Evolutionary conservation across 2,113 vertebrate species (phyloP), one percentile per base, ranked within the genome.

Genomic region (Antigone vipio): DNA sequence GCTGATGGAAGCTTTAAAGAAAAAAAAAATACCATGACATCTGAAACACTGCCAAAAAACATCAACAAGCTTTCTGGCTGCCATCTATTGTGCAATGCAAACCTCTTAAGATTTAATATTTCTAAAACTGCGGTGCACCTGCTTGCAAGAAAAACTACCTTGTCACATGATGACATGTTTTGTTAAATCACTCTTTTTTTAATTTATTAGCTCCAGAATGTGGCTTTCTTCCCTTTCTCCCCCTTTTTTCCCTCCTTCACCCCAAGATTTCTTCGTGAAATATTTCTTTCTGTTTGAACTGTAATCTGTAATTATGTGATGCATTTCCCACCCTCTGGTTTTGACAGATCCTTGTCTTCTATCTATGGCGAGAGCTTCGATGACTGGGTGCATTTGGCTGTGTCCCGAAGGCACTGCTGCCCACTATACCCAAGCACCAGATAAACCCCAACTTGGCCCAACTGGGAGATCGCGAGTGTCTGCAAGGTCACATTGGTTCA

Each of bases 1-100:
- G 94, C 97, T 97, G 98, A 98, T 96, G 97, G 97, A 98, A 97
- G 97, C 95, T 98, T 98, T 96, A 97, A 97, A 97, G 91, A 96
- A 94, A 87, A 75, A 66, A 95, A 95, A 97, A 98, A 95, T 96
- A 97, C 92, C 95, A 95, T 97, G 97, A 95, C 94, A 95, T 97
- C 95, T 98, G 98, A 98, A 96, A 92, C 64, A 21, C 93, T 95
- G 96, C 98, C 98, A 98, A 73, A 96, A 97, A 74, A 44, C 97
- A 97, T 98, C 96, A 95, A 96, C 69, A 40, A 95, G 88, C 96
- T 97, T 97, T 95, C 92, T 98, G 95, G 89, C 97, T 96, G 96
- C 97, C 96, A 97, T 97, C 96, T 89, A 96, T 98, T 59, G 75
- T 97, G 94, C 91, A 97, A 96, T 6, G 34, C 96, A 97, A 97